A percentile compares a stretch with the other conserved stretches of the same genome.
These are phyloP conservation scores for Psittacula echo DNA, from an alignment of 2,797 vertebrate genomes.

Conservation along the genomic window DNA sequence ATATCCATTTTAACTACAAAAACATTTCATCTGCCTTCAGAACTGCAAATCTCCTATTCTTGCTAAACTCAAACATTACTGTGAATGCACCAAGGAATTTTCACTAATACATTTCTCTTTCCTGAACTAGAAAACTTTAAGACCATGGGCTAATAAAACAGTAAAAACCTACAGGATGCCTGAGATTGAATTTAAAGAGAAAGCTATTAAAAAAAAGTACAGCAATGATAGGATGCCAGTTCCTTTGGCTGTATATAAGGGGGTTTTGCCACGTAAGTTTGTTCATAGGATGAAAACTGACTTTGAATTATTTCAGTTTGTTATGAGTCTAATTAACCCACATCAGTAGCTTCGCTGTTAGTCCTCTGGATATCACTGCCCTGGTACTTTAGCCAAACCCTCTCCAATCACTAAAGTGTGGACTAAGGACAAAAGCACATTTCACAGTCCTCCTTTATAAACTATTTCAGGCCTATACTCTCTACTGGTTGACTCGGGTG, in stretches of 20 bases:
- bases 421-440: neutral
- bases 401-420: fast-evolving
- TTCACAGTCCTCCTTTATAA: neutral
- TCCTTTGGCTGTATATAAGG: neutral
- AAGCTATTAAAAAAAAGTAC: neutral
- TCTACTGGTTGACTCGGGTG: neutral
- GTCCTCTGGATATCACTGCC: neutral
- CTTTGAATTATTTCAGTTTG: neutral
- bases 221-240: neutral
- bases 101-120: neutral
- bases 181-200: neutral
- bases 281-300: neutral
- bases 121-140: neutral
- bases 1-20: neutral
- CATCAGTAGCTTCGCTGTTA: neutral
- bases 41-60: neutral
- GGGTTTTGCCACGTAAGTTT: neutral
- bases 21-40: neutral
- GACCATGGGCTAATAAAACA: neutral
- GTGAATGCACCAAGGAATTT: neutral
- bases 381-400: neutral
- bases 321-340: neutral
- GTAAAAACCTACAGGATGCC: neutral
- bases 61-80: neutral
- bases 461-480: neutral